Conservation (phyloP, 2,113 vertebrate genomes). For the Caretta caretta region DNA sequence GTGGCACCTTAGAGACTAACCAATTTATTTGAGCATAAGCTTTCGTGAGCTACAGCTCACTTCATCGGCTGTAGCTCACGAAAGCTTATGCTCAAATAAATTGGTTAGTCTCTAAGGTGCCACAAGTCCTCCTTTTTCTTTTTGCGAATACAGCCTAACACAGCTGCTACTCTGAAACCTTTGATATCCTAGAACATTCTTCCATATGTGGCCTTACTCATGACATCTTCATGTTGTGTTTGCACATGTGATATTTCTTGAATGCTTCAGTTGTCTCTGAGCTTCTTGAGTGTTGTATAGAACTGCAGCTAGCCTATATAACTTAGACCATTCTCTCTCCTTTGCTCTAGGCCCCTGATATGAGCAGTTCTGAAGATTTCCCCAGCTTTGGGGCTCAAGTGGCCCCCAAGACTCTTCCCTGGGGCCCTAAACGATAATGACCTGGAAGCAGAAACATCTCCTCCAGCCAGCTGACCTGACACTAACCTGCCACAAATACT, state of each 20-base stretch:
- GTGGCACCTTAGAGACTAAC: too few species aligned
- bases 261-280: neutral
- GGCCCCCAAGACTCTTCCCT: constrained; percentile 91
- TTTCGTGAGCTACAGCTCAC: too few species aligned
- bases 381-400: constrained; percentile 98
- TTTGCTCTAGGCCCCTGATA: constrained; percentile 92
- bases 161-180: too few species aligned
- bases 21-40: too few species aligned
- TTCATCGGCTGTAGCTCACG: too few species aligned
- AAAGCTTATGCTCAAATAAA: too few species aligned
- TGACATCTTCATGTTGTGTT: neutral
- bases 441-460: constrained; percentile 67
- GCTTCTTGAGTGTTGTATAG: neutral
- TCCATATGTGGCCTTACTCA: neutral
- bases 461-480: constrained; percentile 78
- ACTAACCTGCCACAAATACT: constrained; percentile 70
- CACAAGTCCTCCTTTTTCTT: too few species aligned
- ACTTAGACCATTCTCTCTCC: constrained; percentile 61
- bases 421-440: constrained; percentile 98
- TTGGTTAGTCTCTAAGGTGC: too few species aligned
- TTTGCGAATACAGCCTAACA: too few species aligned
- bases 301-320: neutral
- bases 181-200: neutral
- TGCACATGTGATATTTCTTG: neutral
- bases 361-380: constrained; percentile 99